phyloP scores from a whole-genome alignment of 2,888 invertebrate genomes.

The Cantharis rustica region DNA sequence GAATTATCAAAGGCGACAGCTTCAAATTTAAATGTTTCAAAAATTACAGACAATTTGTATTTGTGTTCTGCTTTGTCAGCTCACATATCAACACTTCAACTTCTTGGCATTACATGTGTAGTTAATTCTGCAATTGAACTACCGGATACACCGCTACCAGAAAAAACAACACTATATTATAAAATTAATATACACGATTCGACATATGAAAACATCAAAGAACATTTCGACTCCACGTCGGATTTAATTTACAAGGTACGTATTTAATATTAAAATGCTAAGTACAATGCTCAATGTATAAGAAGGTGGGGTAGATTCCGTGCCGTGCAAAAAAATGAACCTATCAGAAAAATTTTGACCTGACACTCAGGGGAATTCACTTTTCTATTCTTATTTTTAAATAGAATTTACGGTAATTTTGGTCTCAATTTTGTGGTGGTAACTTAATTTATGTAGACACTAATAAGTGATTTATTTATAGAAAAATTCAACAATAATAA shows the following conservation, averaged over 20 bases:
- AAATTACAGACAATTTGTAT: slow-evolving; percentile 74
- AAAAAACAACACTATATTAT: slow-evolving; percentile 60
- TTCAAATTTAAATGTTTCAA: slow-evolving; percentile 59
- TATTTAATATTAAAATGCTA: background rate
- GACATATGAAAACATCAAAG: slow-evolving; percentile 71
- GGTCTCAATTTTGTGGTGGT: background rate
- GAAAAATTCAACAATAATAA: background rate
- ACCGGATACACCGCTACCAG: slow-evolving; percentile 68
- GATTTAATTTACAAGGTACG: slow-evolving; percentile 76
- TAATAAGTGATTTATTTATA: background rate
- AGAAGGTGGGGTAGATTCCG: too few species aligned
- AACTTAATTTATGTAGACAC: background rate
- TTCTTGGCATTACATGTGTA: slow-evolving; percentile 74
- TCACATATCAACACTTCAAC: slow-evolving; percentile 69
- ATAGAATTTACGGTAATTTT: background rate
- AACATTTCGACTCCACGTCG: slow-evolving; percentile 76
- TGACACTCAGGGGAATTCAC: too few species aligned
- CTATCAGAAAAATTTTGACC: too few species aligned
- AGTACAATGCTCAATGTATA: too few species aligned
- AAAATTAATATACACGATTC: slow-evolving; percentile 77
- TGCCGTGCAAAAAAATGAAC: too few species aligned
- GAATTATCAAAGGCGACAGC: slow-evolving; percentile 10
- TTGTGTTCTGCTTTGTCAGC: slow-evolving; percentile 81
- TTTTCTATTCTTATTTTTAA: too few species aligned
- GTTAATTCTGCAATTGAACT: slow-evolving; percentile 85